Evolutionary conservation across 2,888 invertebrate genomes (phyloP), one percentile per base, ranked within the genome.

Genomic region (Serripes groenlandicus): DNA sequence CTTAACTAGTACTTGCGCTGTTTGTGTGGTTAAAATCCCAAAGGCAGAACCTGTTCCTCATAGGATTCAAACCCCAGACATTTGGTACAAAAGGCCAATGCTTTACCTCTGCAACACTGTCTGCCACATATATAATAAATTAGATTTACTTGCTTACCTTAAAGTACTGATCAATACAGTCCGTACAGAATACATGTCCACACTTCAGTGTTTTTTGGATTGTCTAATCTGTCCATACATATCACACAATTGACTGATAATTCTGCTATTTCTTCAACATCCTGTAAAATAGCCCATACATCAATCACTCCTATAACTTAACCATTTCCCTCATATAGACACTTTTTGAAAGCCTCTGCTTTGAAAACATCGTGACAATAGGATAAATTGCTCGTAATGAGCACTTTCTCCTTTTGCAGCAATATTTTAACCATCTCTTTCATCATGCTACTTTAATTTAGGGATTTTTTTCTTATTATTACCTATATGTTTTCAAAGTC

Each of bases 161-260:
- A 35, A 88, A 86, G n/a, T 77, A 81, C n/a, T 69, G 74, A 1
- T 80, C 86, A 69, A 88, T 88, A 62, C 88, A 88, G 9, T 86
- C 84, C 23, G 58, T 75, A 75, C 88, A 88, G 74, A 82, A 88
- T 21, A 49, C 30, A 66, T 88, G 88, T 30, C 84, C 86, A 82
- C 88, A 88, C 35, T 68, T 74, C n/a, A 88, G 42, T 42, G 54
- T n/a, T 77, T 74, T 76, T 86, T 21, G 82, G 77, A 21, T 66
- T 66, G 34, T 42, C 74, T 5, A 79, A 49, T 21, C 37, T 75
- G 34, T 88, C 88, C 79, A 88, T 81, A 79, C 88, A 88, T 23
- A 88, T 88, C 3, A 78, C 78, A 84, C 88, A 88, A 11, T 2
- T 35, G 26, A 26, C 70, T 49, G 37, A 1, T 18, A 42, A 15